These are phyloP conservation scores for Plebejus melissa DNA, from an alignment of 2,888 invertebrate genomes.

Conservation along the genomic window DNA sequence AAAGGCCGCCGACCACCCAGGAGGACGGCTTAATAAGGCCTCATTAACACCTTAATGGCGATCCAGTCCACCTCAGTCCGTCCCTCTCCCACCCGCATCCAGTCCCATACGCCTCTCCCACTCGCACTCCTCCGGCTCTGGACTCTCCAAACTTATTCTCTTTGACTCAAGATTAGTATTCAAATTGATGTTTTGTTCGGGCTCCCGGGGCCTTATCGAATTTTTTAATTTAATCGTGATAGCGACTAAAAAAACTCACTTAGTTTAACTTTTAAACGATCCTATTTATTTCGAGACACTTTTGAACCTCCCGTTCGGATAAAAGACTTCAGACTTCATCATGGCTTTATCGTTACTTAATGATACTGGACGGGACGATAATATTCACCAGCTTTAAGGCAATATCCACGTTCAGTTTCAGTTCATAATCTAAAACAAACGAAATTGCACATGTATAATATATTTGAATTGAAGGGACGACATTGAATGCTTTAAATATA, in stretches of 20 bases:
- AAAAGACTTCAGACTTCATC: neutral
- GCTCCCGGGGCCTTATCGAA: constrained; percentile 53
- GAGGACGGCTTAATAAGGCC: constrained; percentile 78
- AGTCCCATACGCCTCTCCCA: constrained; percentile 56
- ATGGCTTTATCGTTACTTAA: neutral
- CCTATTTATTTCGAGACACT: constrained; percentile 24
- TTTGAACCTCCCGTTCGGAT: constrained; percentile 3
- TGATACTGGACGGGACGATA: neutral
- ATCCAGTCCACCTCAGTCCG: constrained; percentile 75
- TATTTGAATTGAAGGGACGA: neutral
- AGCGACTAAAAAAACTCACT: constrained; percentile 46
- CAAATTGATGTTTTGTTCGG: constrained; percentile 74
- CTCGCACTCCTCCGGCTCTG: constrained; percentile 62
- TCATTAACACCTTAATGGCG: constrained; percentile 79
- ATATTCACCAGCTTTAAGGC: neutral
- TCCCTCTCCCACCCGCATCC: constrained; percentile 40
- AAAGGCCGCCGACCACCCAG: constrained; percentile 74
- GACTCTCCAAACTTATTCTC: constrained; percentile 73
- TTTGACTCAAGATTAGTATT: constrained; percentile 78
- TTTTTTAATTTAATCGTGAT: constrained; percentile 65
- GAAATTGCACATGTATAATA: neutral
- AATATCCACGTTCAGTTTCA: neutral
- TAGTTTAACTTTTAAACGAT: constrained; percentile 33
- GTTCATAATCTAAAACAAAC: neutral
- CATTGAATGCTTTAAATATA: neutral